phyloP scores from a whole-genome alignment of 2,888 invertebrate genomes.

The Oscheius sp. region DNA sequence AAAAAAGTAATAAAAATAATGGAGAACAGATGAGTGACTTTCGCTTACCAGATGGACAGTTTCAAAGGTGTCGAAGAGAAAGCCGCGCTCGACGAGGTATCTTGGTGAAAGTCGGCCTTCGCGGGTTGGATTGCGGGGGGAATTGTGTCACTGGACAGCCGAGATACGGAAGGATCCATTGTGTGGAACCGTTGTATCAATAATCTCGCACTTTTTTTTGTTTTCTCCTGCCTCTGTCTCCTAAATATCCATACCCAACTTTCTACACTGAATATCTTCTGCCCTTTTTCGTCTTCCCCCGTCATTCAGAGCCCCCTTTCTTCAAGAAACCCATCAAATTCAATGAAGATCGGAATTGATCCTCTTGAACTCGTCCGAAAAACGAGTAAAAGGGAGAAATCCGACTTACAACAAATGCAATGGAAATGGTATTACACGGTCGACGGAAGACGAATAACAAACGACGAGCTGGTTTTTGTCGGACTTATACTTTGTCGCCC shows the following conservation, averaged over 20 bases:
- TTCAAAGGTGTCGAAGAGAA: conserved; percentile 20
- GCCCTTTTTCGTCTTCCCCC: no score
- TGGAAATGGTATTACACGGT: conserved; percentile 1
- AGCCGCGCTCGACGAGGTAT: conserved; percentile 18
- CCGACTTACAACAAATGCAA: background rate
- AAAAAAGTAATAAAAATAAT: no score
- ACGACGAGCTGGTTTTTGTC: background rate
- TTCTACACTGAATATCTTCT: no score
- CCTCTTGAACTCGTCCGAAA: background rate
- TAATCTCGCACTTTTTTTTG: no score
- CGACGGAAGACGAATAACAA: background rate
- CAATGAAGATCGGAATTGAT: background rate
- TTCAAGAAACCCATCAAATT: background rate
- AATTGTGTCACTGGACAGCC: conserved; percentile 34
- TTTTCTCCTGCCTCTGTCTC: no score
- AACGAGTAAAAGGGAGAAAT: background rate
- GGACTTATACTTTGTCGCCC: background rate
- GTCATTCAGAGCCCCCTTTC: no score
- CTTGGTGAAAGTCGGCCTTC: conserved; percentile 31
- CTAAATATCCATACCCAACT: background rate
- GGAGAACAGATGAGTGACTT: conserved; percentile 8
- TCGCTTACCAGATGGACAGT: conserved; percentile 14
- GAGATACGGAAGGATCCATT: conserved; percentile 17
- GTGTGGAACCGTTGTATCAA: background rate
- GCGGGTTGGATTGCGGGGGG: conserved; percentile 27